These are phyloP conservation scores for Heteromurus nitidus DNA, from an alignment of 2,888 invertebrate genomes.

Conservation along the genomic window DNA sequence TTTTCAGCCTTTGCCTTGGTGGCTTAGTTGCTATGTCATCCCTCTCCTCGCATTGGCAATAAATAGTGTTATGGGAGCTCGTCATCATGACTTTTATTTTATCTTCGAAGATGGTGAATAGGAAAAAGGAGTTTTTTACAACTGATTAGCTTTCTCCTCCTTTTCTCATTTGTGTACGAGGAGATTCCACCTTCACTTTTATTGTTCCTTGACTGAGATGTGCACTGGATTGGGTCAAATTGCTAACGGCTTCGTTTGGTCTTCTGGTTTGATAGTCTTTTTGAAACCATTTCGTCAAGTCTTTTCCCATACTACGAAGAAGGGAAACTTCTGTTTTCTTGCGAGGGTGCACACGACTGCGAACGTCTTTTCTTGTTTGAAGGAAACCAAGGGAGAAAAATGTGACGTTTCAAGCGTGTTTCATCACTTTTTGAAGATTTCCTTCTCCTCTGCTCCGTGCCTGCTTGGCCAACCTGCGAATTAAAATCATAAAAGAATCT, in stretches of 20 bases:
- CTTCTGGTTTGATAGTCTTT: background rate
- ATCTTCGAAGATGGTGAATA: background rate
- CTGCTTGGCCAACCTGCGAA: background rate
- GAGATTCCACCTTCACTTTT: background rate
- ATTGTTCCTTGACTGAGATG: background rate
- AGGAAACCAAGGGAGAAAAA: background rate
- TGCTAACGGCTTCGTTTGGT: background rate
- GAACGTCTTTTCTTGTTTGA: background rate
- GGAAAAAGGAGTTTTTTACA: background rate
- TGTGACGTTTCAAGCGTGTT: background rate
- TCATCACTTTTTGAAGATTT: conserved; percentile 6
- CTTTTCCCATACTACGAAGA: background rate
- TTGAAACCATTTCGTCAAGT: background rate
- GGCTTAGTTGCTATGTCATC: too few species aligned
- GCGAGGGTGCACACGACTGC: background rate
- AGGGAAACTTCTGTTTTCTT: background rate
- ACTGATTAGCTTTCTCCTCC: conserved; percentile 22
- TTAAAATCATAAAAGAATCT: conserved; percentile 11
- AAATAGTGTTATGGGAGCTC: background rate
- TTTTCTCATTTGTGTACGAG: conserved; percentile 1
- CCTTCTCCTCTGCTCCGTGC: background rate
- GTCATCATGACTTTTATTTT: conserved; percentile 19
- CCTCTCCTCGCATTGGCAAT: background rate
- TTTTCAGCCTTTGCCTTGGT: too few species aligned
- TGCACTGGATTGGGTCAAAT: background rate